Evolutionary conservation across 1,140 invertebrate species (phyloP).

Genomic region (Micrasema minimum): DNA sequence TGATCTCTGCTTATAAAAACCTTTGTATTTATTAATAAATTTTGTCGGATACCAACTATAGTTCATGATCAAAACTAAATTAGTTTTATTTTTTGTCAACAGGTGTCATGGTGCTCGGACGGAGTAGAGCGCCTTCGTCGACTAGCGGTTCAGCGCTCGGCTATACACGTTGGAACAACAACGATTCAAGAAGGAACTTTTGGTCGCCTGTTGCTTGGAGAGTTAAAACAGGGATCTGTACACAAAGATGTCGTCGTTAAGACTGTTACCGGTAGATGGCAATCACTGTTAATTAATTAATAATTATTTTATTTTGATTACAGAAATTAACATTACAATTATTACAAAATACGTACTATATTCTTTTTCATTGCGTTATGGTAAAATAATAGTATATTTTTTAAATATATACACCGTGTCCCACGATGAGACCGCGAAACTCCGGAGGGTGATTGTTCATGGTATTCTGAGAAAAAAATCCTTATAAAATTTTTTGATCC

Average conservation of each 20-base stretch:
- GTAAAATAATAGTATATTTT: no score
- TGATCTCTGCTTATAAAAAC: no score
- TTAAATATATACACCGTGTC: no score
- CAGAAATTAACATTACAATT: not conserved
- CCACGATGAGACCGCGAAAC: no score
- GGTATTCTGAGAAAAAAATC: no score
- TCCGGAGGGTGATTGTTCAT: no score
- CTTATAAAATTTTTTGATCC: no score
- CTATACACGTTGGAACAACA: slow-evolving; percentile 70
- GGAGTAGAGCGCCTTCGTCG: slow-evolving; percentile 76
- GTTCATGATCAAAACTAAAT: no score
- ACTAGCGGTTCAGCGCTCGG: slow-evolving; percentile 73
- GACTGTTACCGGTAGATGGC: slow-evolving; percentile 79
- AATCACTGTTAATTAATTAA: slow-evolving; percentile 5
- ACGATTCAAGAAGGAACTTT: slow-evolving; percentile 84
- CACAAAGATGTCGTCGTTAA: slow-evolving; percentile 86
- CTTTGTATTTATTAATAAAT: no score
- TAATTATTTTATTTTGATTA: not conserved
- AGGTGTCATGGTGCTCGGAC: slow-evolving; percentile 59
- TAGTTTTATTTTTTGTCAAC: slow-evolving; percentile 13
- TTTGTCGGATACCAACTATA: no score
- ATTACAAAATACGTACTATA: no score
- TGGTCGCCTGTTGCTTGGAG: slow-evolving; percentile 81
- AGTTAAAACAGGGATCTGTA: slow-evolving; percentile 72
- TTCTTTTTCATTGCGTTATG: no score